Conservation (phyloP, 2,888 invertebrate genomes). For the Metallyticus violacea region DNA sequence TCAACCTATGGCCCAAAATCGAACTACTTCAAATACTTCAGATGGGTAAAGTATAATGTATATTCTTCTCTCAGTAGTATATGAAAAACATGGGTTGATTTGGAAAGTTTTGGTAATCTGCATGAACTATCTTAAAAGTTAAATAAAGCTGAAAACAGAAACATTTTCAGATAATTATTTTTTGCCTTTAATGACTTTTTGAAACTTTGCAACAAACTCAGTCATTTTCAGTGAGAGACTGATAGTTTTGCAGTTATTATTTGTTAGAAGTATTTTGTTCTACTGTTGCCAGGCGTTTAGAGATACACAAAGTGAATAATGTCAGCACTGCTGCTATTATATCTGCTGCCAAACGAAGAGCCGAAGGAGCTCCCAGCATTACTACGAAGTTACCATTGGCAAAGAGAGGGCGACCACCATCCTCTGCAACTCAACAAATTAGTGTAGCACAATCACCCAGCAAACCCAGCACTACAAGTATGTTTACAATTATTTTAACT, state of each 20-base stretch:
- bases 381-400: slow-evolving; percentile 7
- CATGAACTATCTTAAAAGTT: too few relatives aligned
- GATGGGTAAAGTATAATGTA: not conserved
- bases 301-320: slow-evolving; percentile 14
- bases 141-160: too few relatives aligned
- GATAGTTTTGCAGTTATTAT: not conserved
- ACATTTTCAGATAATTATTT: too few relatives aligned
- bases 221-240: too few relatives aligned
- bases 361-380: not conserved
- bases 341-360: slow-evolving; percentile 14
- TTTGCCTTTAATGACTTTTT: too few relatives aligned
- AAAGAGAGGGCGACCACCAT: slow-evolving; percentile 18
- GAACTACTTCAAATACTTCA: not conserved
- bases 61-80: not conserved
- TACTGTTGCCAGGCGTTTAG: slow-evolving; percentile 3
- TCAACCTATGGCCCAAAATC: not conserved
- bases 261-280: not conserved
- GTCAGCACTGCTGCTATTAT: not conserved
- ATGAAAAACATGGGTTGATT: too few relatives aligned
- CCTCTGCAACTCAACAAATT: not conserved
- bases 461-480: not conserved
- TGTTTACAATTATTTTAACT: not conserved
- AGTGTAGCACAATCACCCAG: not conserved
- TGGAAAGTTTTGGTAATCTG: too few relatives aligned
- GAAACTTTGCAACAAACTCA: not conserved